phyloP scores from a whole-genome alignment of 2,113 vertebrate genomes.

The Halcyon senegalensis region DNA sequence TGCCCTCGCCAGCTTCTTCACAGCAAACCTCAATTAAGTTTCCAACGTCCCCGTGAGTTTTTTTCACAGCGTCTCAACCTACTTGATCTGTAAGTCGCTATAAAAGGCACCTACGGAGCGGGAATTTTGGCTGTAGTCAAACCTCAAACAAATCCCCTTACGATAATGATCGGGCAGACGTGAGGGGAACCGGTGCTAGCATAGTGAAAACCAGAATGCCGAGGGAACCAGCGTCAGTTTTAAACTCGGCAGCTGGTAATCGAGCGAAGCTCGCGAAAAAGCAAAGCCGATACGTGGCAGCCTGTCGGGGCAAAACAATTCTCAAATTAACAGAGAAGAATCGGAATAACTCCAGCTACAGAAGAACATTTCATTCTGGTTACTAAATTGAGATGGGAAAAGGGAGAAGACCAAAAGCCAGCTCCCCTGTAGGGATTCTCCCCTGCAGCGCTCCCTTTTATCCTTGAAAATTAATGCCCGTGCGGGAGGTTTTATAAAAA shows the following conservation, averaged over 20 bases:
- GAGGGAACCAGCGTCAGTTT: not conserved
- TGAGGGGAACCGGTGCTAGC: not conserved
- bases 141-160: not conserved
- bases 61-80: not conserved
- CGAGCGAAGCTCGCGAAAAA: not conserved
- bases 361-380: not conserved
- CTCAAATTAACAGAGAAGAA: not conserved
- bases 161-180: not conserved
- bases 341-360: not conserved
- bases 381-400: not conserved
- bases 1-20: too few species aligned
- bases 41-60: not conserved
- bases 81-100: not conserved
- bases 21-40: not conserved
- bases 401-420: not conserved
- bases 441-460: not conserved
- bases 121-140: not conserved
- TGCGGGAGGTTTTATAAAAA: not conserved
- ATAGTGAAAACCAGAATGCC: rapidly evolving
- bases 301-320: not conserved
- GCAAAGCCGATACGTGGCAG: not conserved
- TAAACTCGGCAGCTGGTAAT: not conserved
- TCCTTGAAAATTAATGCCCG: not conserved
- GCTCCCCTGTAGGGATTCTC: not conserved
- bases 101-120: not conserved